A percentile compares a stretch with the other conserved stretches of the same genome.
Conservation (phyloP, 2,888 invertebrate species). For the Spisula solida region DNA sequence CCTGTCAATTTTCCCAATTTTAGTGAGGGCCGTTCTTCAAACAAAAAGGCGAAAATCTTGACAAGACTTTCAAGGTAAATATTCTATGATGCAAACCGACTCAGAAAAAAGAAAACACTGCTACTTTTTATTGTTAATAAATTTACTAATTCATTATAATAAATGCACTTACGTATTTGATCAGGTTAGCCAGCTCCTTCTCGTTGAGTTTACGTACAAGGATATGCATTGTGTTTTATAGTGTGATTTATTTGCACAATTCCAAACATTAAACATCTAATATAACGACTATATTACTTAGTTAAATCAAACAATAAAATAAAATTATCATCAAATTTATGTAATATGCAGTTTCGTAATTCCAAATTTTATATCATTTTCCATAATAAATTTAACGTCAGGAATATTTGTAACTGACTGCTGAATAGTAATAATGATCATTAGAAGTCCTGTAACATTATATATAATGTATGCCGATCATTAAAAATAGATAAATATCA, state of each 20-base stretch:
- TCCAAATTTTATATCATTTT: neutral
- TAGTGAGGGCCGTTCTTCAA: too few species aligned
- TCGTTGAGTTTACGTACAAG: constrained; percentile 55
- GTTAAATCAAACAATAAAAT: too few species aligned
- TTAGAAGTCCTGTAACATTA: neutral
- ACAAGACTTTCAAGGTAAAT: too few species aligned
- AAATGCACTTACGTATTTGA: constrained; percentile 58
- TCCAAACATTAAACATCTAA: neutral
- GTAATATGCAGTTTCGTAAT: neutral
- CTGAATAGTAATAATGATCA: neutral
- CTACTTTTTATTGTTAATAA: too few species aligned
- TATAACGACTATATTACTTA: neutral
- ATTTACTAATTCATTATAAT: too few species aligned
- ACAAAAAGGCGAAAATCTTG: too few species aligned
- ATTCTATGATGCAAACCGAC: too few species aligned
- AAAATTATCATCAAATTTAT: neutral
- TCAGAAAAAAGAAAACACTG: too few species aligned
- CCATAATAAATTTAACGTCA: neutral
- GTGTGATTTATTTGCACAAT: neutral
- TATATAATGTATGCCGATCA: neutral
- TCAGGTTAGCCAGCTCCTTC: constrained; percentile 50
- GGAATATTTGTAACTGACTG: neutral
- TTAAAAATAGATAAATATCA: constrained; percentile 19
- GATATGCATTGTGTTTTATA: constrained; percentile 56
- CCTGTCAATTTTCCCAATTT: too few species aligned